Evolutionary conservation across 2,113 vertebrate species (phyloP).

Genomic region (Platycercus adscitus): DNA sequence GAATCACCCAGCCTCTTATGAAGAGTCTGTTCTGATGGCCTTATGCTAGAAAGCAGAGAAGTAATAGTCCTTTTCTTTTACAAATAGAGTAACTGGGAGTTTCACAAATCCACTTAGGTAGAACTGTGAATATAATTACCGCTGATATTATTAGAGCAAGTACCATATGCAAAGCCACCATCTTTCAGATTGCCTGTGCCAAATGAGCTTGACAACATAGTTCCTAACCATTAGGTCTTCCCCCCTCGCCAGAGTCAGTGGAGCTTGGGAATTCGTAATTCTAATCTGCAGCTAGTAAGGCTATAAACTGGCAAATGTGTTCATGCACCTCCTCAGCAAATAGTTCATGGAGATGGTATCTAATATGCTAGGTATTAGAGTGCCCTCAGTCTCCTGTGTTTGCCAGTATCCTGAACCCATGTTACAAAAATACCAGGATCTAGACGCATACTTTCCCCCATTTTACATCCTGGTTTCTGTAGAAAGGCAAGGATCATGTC

Average conservation of each 20-base stretch:
- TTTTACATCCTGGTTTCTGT: background rate
- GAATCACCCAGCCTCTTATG: background rate
- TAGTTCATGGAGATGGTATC: background rate
- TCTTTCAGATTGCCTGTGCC: background rate
- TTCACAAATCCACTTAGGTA: background rate
- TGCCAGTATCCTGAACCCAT: background rate
- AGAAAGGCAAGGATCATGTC: background rate
- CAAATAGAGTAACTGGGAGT: background rate
- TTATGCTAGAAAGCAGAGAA: background rate
- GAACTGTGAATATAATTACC: background rate
- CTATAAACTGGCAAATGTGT: background rate
- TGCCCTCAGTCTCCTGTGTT: background rate
- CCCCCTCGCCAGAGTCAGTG: background rate
- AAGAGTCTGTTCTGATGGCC: background rate
- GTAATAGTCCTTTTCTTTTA: background rate
- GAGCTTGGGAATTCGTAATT: background rate
- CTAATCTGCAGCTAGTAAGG: background rate
- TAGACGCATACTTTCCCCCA: rapidly evolving
- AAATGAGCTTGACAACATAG: background rate
- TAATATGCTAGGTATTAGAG: background rate
- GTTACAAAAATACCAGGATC: background rate
- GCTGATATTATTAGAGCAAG: background rate
- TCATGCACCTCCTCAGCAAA: background rate
- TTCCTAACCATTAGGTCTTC: background rate
- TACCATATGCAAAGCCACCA: background rate